Percentiles rank a stretch among this genome's conserved stretches.
phyloP scores from a whole-genome alignment of 2,797 vertebrate genomes.

The Chelmon rostratus region DNA sequence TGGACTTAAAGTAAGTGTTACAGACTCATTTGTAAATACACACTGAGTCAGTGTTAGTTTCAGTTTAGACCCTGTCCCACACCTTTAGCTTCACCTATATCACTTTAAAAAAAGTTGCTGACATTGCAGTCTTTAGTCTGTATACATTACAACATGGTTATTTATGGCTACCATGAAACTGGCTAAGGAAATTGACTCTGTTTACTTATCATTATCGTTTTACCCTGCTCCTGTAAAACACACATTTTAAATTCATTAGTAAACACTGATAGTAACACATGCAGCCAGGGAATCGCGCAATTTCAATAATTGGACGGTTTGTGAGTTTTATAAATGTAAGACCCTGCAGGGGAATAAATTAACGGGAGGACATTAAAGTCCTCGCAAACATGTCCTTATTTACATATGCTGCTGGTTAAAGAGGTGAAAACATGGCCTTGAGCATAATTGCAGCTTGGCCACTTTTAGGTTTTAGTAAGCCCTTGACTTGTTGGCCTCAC shows the following conservation, averaged over 20 bases:
- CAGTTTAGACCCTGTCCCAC: too few species aligned
- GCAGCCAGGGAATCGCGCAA: conserved; percentile 5
- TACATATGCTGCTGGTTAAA: conserved; percentile 34
- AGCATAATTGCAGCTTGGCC: conserved; percentile 16
- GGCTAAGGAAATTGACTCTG: neutral
- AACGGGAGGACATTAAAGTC: neutral
- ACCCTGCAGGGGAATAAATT: conserved; percentile 25
- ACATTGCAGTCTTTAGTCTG: neutral
- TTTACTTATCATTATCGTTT: neutral
- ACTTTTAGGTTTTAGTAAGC: conserved; percentile 25
- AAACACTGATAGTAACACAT: conserved; percentile 9
- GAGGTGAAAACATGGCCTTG: conserved; percentile 2
- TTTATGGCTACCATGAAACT: neutral
- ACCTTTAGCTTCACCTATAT: too few species aligned
- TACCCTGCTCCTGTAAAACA: neutral
- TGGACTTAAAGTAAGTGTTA: too few species aligned
- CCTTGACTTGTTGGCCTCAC: neutral
- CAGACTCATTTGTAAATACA: too few species aligned
- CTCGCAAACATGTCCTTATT: conserved; percentile 34
- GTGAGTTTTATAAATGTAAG: conserved; percentile 8
- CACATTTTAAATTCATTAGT: conserved; percentile 8
- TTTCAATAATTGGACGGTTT: conserved; percentile 31
- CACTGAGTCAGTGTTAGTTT: too few species aligned
- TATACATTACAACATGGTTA: neutral
- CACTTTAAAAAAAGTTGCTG: too few species aligned